A percentile compares a stretch with the other conserved stretches of the same genome.
phyloP scores from a whole-genome alignment of 2,888 invertebrate species.

The Heliconius ethilla region DNA sequence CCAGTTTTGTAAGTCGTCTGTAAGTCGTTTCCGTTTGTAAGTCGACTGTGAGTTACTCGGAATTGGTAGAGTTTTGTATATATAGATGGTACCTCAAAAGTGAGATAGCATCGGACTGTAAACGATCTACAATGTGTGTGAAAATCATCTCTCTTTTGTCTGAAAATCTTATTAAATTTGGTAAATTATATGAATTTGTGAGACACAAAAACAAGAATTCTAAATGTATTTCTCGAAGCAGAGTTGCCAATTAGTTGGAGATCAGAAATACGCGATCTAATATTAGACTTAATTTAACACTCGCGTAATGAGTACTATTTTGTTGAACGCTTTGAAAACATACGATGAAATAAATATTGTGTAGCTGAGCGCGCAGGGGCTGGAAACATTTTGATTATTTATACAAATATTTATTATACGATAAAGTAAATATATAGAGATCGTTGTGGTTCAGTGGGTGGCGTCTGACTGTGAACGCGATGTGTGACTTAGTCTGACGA shows the following conservation, averaged over 20 bases:
- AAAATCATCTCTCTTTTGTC: too few relatives aligned
- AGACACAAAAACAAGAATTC: background rate
- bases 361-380: conserved; percentile 5
- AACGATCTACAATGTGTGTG: too few relatives aligned
- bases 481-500: too few relatives aligned
- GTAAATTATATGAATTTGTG: background rate
- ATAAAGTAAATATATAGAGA: too few relatives aligned
- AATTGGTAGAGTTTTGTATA: too few relatives aligned
- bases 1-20: too few relatives aligned
- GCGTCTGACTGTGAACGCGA: too few relatives aligned
- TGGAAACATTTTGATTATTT: background rate
- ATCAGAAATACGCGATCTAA: conserved; percentile 21
- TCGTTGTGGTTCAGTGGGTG: too few relatives aligned
- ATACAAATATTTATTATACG: background rate
- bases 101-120: too few relatives aligned
- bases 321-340: conserved; percentile 27
- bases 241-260: background rate
- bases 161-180: background rate
- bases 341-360: conserved; percentile 31
- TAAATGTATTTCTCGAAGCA: conserved; percentile 5
- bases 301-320: conserved; percentile 31
- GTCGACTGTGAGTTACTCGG: too few relatives aligned
- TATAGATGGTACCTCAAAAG: too few relatives aligned
- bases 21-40: too few relatives aligned
- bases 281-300: conserved; percentile 24